Base-by-base conservation (phyloP, 2,113 vertebrate species). In the Labrus mixtus region DNA sequence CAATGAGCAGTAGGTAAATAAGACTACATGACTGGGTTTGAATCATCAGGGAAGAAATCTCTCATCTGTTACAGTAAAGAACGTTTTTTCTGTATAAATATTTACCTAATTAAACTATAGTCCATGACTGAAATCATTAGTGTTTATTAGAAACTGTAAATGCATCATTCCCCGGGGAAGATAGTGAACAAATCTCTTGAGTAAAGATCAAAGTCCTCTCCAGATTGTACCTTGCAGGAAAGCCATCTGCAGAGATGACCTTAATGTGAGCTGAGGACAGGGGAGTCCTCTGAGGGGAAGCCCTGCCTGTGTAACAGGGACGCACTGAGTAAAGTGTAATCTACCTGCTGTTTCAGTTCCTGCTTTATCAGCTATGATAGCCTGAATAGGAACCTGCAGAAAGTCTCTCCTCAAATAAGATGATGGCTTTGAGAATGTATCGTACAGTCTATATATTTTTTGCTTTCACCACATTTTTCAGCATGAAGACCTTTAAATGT, bases 161-260 rank as follows among this genome's bases (percentile, higher is more conserved):
- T 36, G 55, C 16, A 17, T 70, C 37, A 12, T 50, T 50, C 50
- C 48, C 55, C 51, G 16, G 23, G 61, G 61, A 62, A 46, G 46
- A 56, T 13, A 2, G 16, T 23, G 6, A 16, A 17, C 0, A 0
- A 68, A 67, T 59, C 60, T 73, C 50, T 45, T 65, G 73, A 75
- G 50, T 68, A 83, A 78, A 76, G 71, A 81, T 87, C 64, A 80
- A 78, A 78, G 69, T 70, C 60, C 61, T 43, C 41, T 17, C 9
- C 13, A 55, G 48, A 58, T 65, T 64, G 64, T 62, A 78, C 64
- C 77, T 78, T 66, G 65, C 73, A 74, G 81, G 53, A 61, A 79
- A 51, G 54, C 84, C 82, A 87, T 85, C 89, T 90, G 87, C 55
- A 61, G 71, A 39, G 51, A 84, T 82, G 82, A 90, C 89, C 90